These are phyloP conservation scores for Lordiphosa stackelbergi DNA, from an alignment of 1,140 invertebrate species.

Conservation along the genomic window DNA sequence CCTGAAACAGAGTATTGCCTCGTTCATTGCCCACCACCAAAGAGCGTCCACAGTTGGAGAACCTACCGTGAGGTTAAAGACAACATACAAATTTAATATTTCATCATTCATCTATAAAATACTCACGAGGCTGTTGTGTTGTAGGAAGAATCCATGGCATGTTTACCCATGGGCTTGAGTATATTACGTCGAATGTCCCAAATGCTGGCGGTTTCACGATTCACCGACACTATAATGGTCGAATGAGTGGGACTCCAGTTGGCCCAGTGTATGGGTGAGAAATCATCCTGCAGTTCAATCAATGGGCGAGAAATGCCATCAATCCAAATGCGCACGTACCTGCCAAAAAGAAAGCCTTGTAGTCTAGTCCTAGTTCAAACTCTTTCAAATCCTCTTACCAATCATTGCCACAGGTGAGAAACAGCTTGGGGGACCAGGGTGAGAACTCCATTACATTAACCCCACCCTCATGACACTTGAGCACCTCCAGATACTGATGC, in stretches of 20 bases:
- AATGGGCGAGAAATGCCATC: slow-evolving; percentile 83
- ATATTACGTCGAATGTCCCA: slow-evolving; percentile 85
- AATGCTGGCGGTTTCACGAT: slow-evolving; percentile 82
- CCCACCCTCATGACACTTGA: slow-evolving; percentile 87
- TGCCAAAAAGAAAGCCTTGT: neutral
- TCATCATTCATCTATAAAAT: no score
- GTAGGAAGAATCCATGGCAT: slow-evolving; percentile 65
- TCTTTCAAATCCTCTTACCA: slow-evolving; percentile 77
- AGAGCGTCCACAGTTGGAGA: slow-evolving; percentile 82
- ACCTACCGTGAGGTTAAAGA: slow-evolving; percentile 66
- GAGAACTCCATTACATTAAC: slow-evolving; percentile 88
- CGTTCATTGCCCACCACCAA: slow-evolving; percentile 82
- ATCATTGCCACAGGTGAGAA: slow-evolving; percentile 90
- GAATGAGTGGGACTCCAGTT: slow-evolving; percentile 89
- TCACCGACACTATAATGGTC: slow-evolving; percentile 87
- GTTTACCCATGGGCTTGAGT: slow-evolving; percentile 81
- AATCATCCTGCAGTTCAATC: slow-evolving; percentile 80
- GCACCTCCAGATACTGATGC: slow-evolving; percentile 84
- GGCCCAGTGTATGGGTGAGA: slow-evolving; percentile 82
- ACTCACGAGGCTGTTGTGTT: slow-evolving; percentile 49
- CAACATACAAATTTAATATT: neutral
- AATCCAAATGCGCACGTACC: slow-evolving; percentile 86
- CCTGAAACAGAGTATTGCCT: slow-evolving; percentile 82
- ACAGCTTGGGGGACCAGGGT: slow-evolving; percentile 85
- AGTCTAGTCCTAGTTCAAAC: no score